Evolutionary conservation across 2,888 invertebrate genomes (phyloP).

Genomic region (Embidobia sp.): DNA sequence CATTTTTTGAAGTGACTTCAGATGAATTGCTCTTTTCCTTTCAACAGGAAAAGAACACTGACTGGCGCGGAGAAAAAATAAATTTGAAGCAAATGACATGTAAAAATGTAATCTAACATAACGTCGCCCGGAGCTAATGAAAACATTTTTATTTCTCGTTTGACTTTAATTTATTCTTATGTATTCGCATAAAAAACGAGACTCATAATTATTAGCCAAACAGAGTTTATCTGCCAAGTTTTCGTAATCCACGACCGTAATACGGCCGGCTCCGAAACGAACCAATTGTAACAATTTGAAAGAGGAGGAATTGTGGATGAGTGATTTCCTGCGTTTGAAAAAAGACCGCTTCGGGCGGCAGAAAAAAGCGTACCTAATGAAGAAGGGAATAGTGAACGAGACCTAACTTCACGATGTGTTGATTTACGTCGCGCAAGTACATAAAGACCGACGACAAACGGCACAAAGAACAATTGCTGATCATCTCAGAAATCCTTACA

Average conservation of each 20-base stretch:
- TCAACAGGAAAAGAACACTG: too few species aligned
- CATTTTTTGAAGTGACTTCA: too few species aligned
- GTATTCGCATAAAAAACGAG: neutral
- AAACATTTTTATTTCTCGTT: constrained; percentile 16
- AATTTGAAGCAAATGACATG: neutral
- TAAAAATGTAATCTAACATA: constrained; percentile 17
- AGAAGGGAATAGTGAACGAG: constrained; percentile 24
- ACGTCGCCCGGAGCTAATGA: constrained; percentile 2
- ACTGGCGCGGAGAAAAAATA: neutral
- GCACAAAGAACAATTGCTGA: constrained; percentile 30
- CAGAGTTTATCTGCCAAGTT: constrained; percentile 16
- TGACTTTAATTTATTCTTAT: constrained; percentile 22
- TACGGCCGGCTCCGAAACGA: constrained; percentile 19
- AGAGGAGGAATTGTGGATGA: constrained; percentile 44
- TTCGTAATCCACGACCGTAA: constrained; percentile 37
- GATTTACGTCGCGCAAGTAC: constrained; percentile 22
- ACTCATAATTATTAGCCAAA: constrained; percentile 26
- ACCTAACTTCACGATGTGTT: constrained; percentile 25
- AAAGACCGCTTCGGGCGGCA: constrained; percentile 27
- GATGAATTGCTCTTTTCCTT: too few species aligned
- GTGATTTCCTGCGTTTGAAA: constrained; percentile 38
- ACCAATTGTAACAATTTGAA: constrained; percentile 41
- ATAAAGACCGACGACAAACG: constrained; percentile 21
- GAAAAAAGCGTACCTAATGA: constrained; percentile 40
- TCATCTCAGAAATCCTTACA: constrained; percentile 27